These are phyloP conservation scores for Brachionus paranguensis DNA, from an alignment of 1,140 invertebrate species.

Conservation along the genomic window DNA sequence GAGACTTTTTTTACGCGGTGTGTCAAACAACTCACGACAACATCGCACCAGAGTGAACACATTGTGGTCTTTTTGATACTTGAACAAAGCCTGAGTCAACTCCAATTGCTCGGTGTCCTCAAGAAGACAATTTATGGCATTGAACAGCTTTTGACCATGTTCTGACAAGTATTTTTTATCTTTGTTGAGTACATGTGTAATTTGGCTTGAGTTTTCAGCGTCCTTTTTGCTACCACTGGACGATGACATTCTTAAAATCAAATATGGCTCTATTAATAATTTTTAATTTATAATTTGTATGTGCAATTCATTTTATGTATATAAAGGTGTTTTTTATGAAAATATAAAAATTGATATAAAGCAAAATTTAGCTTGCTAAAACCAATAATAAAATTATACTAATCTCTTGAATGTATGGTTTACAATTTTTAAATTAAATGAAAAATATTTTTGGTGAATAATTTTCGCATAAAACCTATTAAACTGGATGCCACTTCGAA, in stretches of 20 bases:
- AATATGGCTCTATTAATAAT: neutral
- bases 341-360: neutral
- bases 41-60: constrained; percentile 27
- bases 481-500: neutral
- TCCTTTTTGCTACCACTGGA: neutral
- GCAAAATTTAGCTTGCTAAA: neutral
- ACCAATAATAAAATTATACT: constrained; percentile 29
- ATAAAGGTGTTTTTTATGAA: neutral
- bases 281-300: neutral
- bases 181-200: constrained; percentile 25
- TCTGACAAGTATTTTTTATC: constrained; percentile 31
- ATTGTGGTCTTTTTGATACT: constrained; percentile 38
- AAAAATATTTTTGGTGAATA: neutral
- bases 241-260: constrained; percentile 1
- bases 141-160: constrained; percentile 34
- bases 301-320: neutral
- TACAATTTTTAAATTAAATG: constrained; percentile 19
- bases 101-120: constrained; percentile 26
- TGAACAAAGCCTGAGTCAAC: constrained; percentile 11
- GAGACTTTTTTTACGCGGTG: constrained; percentile 12
- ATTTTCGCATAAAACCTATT: neutral
- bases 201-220: constrained; percentile 20
- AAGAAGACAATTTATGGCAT: constrained; percentile 15
- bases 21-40: constrained; percentile 33
- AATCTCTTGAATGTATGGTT: neutral